Conservation (phyloP, 2,797 vertebrate genomes). For the Cossypha dichroa region DNA sequence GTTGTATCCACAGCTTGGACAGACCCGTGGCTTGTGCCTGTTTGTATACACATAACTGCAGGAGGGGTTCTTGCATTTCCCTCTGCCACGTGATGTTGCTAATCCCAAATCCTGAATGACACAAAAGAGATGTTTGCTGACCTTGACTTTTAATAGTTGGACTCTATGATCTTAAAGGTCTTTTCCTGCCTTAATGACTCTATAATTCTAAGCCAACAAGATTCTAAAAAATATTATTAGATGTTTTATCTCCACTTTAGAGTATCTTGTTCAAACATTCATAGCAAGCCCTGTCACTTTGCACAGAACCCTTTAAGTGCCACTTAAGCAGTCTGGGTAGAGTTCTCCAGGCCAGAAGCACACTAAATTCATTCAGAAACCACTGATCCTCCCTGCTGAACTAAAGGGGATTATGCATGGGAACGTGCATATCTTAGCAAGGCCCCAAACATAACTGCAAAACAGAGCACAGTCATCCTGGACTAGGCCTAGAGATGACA, state of each 20-base stretch:
- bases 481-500: neutral
- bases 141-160: neutral
- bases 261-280: neutral
- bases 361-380: neutral
- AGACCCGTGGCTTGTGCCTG: slow-evolving; percentile 91
- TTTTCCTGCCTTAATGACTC: neutral
- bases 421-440: neutral
- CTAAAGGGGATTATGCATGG: neutral
- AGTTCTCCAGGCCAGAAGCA: neutral
- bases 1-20: slow-evolving; percentile 91
- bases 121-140: neutral
- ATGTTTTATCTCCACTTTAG: neutral
- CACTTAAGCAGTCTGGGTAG: neutral
- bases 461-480: neutral
- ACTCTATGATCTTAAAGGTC: neutral
- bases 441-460: neutral
- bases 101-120: slow-evolving; percentile 89
- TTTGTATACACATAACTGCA: slow-evolving; percentile 96
- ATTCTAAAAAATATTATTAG: neutral
- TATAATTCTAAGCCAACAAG: neutral
- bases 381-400: neutral
- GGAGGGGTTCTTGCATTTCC: slow-evolving; percentile 92
- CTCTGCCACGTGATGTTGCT: slow-evolving; percentile 92
- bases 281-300: neutral
- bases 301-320: neutral